phyloP scores from a whole-genome alignment of 2,888 invertebrate species.

The Lamproptera curius region DNA sequence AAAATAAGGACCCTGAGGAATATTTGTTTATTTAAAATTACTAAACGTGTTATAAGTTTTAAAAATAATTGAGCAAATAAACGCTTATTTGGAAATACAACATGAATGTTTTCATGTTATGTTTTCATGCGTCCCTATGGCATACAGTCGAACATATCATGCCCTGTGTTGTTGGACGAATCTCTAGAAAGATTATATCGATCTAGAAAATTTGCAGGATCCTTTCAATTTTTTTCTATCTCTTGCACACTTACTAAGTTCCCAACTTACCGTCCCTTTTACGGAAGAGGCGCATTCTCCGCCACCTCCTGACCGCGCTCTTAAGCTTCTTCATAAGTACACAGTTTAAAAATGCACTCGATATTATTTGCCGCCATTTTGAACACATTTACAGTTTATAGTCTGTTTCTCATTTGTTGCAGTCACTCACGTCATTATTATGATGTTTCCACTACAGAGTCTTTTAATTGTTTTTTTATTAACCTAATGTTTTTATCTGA shows the following conservation, averaged over 20 bases:
- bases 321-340: constrained; percentile 70
- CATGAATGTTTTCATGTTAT: neutral
- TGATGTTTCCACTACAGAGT: too few relatives aligned
- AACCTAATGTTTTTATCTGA: too few relatives aligned
- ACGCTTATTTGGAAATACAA: neutral
- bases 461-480: too few relatives aligned
- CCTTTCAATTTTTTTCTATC: neutral
- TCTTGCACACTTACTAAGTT: too few relatives aligned
- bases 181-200: neutral
- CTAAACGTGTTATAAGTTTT: too few relatives aligned
- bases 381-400: constrained; percentile 50
- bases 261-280: constrained; percentile 60
- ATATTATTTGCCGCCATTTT: constrained; percentile 55
- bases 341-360: constrained; percentile 50
- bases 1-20: too few relatives aligned
- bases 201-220: neutral
- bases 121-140: neutral
- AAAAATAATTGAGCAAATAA: too few relatives aligned
- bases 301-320: constrained; percentile 68
- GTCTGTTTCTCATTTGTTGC: constrained; percentile 10
- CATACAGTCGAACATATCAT: neutral
- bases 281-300: constrained; percentile 71
- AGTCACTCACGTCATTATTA: too few relatives aligned
- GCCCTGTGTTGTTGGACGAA: too few relatives aligned
- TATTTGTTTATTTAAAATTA: too few relatives aligned